Percentiles rank a stretch among this genome's conserved stretches.
These are phyloP conservation scores for Notiomystis cincta DNA, from an alignment of 2,113 vertebrate genomes.

Conservation along the genomic window DNA sequence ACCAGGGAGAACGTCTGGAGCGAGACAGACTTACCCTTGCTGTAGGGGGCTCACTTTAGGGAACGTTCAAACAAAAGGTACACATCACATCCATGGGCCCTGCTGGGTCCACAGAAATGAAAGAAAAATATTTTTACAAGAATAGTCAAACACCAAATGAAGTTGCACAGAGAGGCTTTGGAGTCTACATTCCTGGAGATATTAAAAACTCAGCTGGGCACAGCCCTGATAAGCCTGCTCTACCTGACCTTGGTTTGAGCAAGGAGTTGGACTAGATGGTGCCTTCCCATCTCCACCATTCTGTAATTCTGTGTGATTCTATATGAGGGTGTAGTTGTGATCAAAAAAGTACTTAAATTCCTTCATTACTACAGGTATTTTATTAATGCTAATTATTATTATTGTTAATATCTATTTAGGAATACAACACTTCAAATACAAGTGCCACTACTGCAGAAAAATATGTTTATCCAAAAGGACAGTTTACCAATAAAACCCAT, in stretches of 20 bases:
- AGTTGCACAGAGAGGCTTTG: neutral
- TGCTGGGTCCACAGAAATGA: neutral
- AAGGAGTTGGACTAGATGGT: neutral
- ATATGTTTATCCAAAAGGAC: neutral
- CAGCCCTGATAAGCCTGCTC: neutral
- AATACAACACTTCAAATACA: neutral
- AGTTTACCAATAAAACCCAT: neutral
- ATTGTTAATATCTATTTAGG: neutral
- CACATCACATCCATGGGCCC: neutral
- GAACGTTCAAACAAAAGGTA: neutral
- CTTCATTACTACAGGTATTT: neutral
- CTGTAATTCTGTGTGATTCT: neutral
- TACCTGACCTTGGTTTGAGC: neutral
- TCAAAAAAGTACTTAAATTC: neutral
- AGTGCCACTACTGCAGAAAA: neutral
- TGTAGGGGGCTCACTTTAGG: neutral
- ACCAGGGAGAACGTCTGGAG: fast-evolving
- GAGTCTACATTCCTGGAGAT: neutral
- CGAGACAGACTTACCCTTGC: neutral
- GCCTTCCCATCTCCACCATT: neutral
- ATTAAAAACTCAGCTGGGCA: neutral
- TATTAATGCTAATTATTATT: neutral
- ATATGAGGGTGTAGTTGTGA: neutral
- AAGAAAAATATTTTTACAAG: neutral
- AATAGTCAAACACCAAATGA: neutral